Conservation (phyloP, 2,888 invertebrate species). For the Spicauda simplicius region DNA sequence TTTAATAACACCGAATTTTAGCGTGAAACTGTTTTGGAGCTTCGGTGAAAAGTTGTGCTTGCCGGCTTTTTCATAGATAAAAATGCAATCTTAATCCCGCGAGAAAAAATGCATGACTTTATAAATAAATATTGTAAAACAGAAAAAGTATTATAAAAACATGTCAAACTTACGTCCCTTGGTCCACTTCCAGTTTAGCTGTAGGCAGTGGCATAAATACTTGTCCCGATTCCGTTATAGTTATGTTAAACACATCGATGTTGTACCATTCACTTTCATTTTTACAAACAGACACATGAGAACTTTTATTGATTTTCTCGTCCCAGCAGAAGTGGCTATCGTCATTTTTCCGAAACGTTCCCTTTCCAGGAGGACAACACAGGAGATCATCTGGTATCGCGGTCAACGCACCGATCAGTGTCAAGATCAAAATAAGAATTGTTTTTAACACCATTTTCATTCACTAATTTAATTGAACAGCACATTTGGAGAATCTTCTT, state of each 20-base stretch:
- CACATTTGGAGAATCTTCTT: not conserved
- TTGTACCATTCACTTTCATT: not conserved
- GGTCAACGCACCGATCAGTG: not conserved
- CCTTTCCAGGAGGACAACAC: constrained; percentile 17
- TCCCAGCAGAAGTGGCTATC: constrained; percentile 11
- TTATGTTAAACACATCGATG: not conserved
- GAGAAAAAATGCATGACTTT: too few species aligned
- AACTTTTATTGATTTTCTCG: constrained; percentile 13
- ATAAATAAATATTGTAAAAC: too few species aligned
- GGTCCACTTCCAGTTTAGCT: not conserved
- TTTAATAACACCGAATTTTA: too few species aligned
- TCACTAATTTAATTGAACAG: not conserved
- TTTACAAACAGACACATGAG: not conserved
- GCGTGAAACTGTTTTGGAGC: too few species aligned
- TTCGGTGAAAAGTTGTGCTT: too few species aligned
- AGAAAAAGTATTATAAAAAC: not conserved
- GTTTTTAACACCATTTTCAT: constrained; percentile 1
- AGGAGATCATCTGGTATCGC: not conserved
- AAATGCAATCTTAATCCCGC: too few species aligned
- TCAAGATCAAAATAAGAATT: not conserved
- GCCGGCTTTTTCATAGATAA: too few species aligned
- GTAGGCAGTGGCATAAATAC: not conserved
- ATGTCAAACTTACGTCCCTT: not conserved
- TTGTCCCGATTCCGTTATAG: not conserved
- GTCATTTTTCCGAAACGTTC: not conserved